These are phyloP conservation scores for Drosophila arawakana DNA, from an alignment of 1,140 invertebrate species.

Conservation along the genomic window DNA sequence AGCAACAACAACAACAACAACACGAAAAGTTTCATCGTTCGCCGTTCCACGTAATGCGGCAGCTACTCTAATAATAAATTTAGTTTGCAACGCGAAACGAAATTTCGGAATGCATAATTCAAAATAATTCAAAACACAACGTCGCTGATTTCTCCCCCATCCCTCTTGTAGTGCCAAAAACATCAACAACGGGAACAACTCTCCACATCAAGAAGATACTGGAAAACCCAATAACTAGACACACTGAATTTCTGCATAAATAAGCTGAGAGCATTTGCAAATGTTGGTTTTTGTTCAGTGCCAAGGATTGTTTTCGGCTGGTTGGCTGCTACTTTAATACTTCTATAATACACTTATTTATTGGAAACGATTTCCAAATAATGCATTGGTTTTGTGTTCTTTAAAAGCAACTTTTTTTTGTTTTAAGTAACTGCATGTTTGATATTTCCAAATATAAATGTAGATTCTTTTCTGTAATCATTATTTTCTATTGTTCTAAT, in stretches of 20 bases:
- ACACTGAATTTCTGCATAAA: constrained; percentile 1
- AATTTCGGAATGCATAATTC: constrained; percentile 78
- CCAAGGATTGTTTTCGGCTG: not conserved
- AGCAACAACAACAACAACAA: not conserved
- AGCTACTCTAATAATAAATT: constrained; percentile 76
- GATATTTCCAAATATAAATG: too few relatives aligned
- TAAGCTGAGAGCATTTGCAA: constrained; percentile 1
- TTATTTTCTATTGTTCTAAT: constrained; percentile 14
- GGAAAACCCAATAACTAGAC: constrained; percentile 24
- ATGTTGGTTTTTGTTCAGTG: constrained; percentile 10
- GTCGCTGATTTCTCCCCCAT: constrained; percentile 35
- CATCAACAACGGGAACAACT: constrained; percentile 12
- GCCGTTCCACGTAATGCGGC: constrained; percentile 69
- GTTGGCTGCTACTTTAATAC: too few relatives aligned
- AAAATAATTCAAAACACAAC: constrained; percentile 75
- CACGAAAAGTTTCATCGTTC: constrained; percentile 50
- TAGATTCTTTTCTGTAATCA: too few relatives aligned
- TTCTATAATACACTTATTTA: too few relatives aligned
- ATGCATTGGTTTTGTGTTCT: too few relatives aligned
- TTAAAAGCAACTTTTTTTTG: too few relatives aligned
- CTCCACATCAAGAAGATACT: not conserved
- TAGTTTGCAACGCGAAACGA: constrained; percentile 65
- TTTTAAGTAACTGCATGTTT: too few relatives aligned
- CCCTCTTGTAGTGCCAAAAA: constrained; percentile 8
- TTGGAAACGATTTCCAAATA: too few relatives aligned